Evolutionary conservation across 92 coral and sea anemone genomes (phyloP).

Genomic region (Porites rus): DNA sequence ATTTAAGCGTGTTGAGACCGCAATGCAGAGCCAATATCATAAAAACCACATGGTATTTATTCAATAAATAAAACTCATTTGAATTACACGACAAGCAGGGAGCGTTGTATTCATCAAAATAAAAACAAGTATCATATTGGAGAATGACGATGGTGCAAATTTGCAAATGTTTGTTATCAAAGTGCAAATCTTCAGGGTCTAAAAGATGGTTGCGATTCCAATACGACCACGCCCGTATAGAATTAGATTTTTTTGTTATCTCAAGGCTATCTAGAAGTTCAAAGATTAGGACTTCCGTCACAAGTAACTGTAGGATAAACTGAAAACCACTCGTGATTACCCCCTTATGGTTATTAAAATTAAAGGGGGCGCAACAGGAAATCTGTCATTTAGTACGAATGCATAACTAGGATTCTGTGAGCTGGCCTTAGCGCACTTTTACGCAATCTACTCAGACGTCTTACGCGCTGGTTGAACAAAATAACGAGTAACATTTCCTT

Average conservation of each 20-base stretch:
- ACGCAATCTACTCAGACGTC: no score
- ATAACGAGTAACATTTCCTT: neutral
- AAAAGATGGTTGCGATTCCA: constrained; percentile 11
- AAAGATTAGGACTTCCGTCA: neutral
- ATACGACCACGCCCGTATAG: neutral
- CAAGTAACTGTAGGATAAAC: neutral
- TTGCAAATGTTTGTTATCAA: neutral
- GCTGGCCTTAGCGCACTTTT: neutral
- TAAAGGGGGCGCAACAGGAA: constrained; percentile 40
- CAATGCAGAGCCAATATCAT: neutral
- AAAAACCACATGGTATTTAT: neutral
- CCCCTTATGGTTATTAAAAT: constrained; percentile 8
- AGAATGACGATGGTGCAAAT: neutral
- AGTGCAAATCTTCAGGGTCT: neutral
- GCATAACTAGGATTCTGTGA: neutral
- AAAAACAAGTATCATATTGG: neutral
- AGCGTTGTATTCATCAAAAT: neutral
- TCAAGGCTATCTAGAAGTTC: constrained; percentile 7
- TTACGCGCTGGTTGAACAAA: no score
- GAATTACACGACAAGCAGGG: neutral
- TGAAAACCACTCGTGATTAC: neutral
- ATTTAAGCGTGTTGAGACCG: constrained; percentile 15
- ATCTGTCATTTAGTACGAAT: neutral
- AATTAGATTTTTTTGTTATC: constrained; percentile 11
- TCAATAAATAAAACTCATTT: constrained; percentile 14